Base-by-base conservation (phyloP, 2,888 invertebrate genomes). In the Operophtera brumata region DNA sequence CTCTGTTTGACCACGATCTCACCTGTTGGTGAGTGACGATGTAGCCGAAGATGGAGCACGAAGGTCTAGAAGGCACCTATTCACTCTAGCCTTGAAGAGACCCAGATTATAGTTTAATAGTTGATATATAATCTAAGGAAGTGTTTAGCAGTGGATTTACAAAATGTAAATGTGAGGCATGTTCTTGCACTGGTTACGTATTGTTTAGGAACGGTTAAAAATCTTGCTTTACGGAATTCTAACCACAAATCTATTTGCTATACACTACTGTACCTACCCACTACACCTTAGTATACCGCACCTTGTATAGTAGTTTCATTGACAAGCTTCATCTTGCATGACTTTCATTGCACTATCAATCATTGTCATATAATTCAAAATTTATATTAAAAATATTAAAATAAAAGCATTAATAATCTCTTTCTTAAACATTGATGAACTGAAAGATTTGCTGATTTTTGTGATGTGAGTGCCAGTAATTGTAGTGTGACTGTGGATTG, bases 401-500 rank as follows among this genome's bases (percentile, higher is more conserved):
- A 26, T 58, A 47, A 54, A 47, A 43, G 47, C 47, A 37, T 32
- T 8, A 40, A 39, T 46, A 46, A 48, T 43, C 35, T 35, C 28
- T 42, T 36, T 35, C n/a, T 47, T 57, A 48, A 57, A 57, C n/a
- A 36, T 39, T 26, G 6, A 34, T 32, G 10, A 25, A 9, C 11
- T 13, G 37, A 25, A 25, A 20, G 11, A 10, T 13, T 26, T 49
- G n/a, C 6, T 6, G 36, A 7, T 14, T n/a, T 14, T 28, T 26
- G 7, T 12, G 10, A 12, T 20, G 30, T 32, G 4, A 34, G 35
- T 30, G 32, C 36, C 10, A 6, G 47, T 20, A 39, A 50, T 45
- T 62, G 54, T 50, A 62, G 37, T 54, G 51, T 47, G 36, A 49
- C 11, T 63, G 45, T 67, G 65, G 67, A 62, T 91, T 91, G 64